phyloP scores from a whole-genome alignment of 2,888 invertebrate species.

The Therioaphis trifolii region DNA sequence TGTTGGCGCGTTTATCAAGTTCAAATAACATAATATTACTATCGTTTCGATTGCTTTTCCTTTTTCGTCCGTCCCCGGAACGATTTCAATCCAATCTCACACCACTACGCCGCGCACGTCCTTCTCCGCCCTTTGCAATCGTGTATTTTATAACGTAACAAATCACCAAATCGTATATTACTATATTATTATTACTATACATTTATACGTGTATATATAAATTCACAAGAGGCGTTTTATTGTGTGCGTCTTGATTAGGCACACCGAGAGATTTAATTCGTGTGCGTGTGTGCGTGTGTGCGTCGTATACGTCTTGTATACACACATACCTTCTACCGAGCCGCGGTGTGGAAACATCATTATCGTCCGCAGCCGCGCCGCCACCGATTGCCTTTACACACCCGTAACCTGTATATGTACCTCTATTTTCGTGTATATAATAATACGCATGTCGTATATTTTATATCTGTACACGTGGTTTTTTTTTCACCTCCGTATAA shows the following conservation, averaged over 20 bases:
- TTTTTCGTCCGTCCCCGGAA: no score
- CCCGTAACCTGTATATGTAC: conserved; percentile 12
- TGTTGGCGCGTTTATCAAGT: no score
- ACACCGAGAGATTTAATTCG: conserved; percentile 22
- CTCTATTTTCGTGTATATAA: neutral
- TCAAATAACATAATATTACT: no score
- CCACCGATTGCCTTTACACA: conserved; percentile 23
- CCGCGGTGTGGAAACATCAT: conserved; percentile 39
- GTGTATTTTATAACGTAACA: no score
- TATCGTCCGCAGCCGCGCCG: conserved; percentile 18
- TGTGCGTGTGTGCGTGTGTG: neutral
- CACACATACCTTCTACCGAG: no score
- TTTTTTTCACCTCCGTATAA: conserved; percentile 16
- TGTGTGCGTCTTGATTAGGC: conserved; percentile 38
- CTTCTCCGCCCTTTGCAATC: no score
- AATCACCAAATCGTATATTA: neutral
- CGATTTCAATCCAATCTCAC: no score
- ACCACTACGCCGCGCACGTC: no score
- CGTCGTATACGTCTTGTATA: neutral
- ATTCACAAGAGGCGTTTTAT: conserved; percentile 33
- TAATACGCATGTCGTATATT: neutral
- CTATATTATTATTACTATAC: no score
- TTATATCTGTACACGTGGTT: neutral
- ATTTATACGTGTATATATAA: no score
- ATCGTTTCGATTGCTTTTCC: no score